Base-by-base conservation (phyloP, 1,140 invertebrate genomes). In the Drosophila albomicans region DNA sequence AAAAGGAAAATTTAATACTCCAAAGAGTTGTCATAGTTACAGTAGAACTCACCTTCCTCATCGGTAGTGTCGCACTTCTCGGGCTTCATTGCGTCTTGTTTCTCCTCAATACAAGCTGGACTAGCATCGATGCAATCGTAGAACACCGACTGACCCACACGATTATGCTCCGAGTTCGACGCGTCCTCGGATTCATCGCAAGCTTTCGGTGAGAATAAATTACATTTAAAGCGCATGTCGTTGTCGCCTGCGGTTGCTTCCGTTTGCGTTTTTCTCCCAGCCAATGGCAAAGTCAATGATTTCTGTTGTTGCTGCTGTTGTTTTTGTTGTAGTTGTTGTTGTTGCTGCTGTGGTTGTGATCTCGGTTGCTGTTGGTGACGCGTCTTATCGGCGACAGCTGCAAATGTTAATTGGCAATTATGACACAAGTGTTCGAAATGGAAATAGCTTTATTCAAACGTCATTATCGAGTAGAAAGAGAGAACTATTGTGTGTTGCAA, bases 41-140 rank as follows among this genome's bases (percentile, higher is more conserved):
- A 4, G 20, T 25, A 25, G 20, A 25, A 25, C 72, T 90, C 91
- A 95, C 95, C 94, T 94, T 96, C 95, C 81, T 96, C 95, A 41
- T 94, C 94, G 58, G 94, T 89, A n/a, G 85, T 95, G 85, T 96
- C 95, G 75, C 92, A 91, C 46, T 92, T 92, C 64, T 95, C 96
- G 0, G 96, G 95, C 91, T 96, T 96, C 95, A 96, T 96, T 52
- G 94, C 93, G 86, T 96, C 96, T 63, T 96, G 95, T 81, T 96
- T 96, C 86, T 96, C 96, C 4, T 95, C 95, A 45, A 91, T 68
- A 48, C 89, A 84, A 1, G 94, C 93, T 3, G 95, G 93, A 76
- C 93, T 93, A 16, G 94, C 61, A 84, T 94, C 82, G 68, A 94
- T 76, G 87, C 92, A 93, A 61, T 93, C 81, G 77, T 94, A 94